A percentile compares a stretch with the other conserved stretches of the same genome.
phyloP scores from a whole-genome alignment of 2,113 vertebrate genomes.

The Morone chrysops region DNA sequence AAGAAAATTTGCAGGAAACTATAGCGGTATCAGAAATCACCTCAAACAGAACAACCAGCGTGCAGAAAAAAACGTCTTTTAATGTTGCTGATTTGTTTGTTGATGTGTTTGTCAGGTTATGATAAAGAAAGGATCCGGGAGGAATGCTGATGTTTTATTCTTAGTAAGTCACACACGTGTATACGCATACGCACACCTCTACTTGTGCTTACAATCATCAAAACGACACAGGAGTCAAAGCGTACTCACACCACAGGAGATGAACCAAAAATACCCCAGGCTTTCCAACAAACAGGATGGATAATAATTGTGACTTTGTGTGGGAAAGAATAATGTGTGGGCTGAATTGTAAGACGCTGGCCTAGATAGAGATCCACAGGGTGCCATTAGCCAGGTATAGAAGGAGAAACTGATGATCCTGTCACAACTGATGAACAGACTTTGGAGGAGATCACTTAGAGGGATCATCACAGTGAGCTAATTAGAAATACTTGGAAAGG shows the following conservation, averaged over 20 bases:
- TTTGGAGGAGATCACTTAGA: conserved; percentile 50
- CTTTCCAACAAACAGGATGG: conserved; percentile 51
- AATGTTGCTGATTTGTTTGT: conserved; percentile 28
- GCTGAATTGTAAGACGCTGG: conserved; percentile 48
- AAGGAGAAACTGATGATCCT: conserved; percentile 45
- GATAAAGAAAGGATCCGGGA: conserved; percentile 35
- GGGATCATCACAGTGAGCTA: conserved; percentile 37
- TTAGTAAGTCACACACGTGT: conserved; percentile 22
- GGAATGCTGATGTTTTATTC: conserved; percentile 45
- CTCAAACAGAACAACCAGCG: conserved; percentile 16
- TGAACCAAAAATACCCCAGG: conserved; percentile 59
- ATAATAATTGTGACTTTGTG: conserved; percentile 47
- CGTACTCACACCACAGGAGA: conserved; percentile 52
- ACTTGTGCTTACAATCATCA: conserved; percentile 43
- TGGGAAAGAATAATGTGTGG: conserved; percentile 53
- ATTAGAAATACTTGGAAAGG: conserved; percentile 41
- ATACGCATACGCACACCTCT: conserved; percentile 5
- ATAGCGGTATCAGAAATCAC: neutral
- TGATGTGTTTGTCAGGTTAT: conserved; percentile 40
- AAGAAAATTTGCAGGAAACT: conserved; percentile 16
- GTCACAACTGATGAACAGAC: conserved; percentile 62
- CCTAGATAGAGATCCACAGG: conserved; percentile 72
- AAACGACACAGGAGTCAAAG: conserved; percentile 48
- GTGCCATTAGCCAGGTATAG: conserved; percentile 67
- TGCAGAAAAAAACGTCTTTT: conserved; percentile 7